phyloP scores from a whole-genome alignment of 2,113 vertebrate species.

The Grammomys dolichurus region DNA sequence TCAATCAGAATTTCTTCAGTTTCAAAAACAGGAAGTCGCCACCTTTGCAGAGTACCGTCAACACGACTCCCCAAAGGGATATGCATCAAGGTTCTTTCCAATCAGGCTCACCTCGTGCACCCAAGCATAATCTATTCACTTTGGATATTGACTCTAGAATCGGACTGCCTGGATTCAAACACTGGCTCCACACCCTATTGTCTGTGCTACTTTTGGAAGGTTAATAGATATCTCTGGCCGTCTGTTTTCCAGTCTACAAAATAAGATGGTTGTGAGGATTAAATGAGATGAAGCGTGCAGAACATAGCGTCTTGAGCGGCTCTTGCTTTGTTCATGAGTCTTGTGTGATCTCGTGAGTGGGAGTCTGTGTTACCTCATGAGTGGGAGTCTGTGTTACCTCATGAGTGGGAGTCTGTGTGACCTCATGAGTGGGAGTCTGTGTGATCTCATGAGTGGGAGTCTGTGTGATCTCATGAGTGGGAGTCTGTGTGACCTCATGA shows the following conservation, averaged over 20 bases:
- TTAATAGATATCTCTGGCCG: neutral
- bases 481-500: neutral
- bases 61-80: neutral
- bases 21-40: neutral
- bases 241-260: neutral
- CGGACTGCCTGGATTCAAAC: neutral
- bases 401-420: neutral
- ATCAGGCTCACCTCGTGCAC: neutral
- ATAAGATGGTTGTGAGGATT: neutral
- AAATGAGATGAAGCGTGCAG: neutral
- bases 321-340: neutral
- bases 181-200: fast-evolving
- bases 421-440: neutral
- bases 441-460: neutral
- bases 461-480: neutral
- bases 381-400: neutral
- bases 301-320: too few relatives aligned
- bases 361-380: neutral
- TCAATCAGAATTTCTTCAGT: neutral
- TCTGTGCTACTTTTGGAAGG: neutral
- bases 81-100: neutral
- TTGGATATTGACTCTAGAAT: neutral
- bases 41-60: neutral
- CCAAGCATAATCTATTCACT: neutral
- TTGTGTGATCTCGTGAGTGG: neutral